These are phyloP conservation scores for Melospiza melodia DNA, from an alignment of 2,113 vertebrate species.

Conservation along the genomic window DNA sequence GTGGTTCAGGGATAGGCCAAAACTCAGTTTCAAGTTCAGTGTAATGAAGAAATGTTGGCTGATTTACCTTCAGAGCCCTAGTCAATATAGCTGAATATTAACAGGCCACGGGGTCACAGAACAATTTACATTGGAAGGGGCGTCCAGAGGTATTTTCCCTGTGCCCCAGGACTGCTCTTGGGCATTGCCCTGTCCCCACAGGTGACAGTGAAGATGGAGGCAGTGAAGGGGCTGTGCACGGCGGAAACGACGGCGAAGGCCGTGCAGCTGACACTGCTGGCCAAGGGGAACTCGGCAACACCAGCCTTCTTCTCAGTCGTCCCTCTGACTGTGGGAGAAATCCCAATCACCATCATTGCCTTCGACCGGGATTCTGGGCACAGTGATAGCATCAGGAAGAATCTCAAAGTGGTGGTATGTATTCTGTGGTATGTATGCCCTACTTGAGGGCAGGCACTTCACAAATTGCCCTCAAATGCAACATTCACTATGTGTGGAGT, in stretches of 20 bases:
- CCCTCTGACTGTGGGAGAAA: slow-evolving; percentile 62
- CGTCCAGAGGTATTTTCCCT: neutral
- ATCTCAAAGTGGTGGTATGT: slow-evolving; percentile 55
- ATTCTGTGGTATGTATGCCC: no score
- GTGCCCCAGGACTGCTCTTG: neutral
- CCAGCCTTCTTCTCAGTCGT: slow-evolving; percentile 72
- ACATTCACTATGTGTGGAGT: no score
- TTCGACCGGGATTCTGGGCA: neutral
- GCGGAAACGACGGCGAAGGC: neutral
- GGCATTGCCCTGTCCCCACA: neutral
- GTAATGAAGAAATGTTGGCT: neutral
- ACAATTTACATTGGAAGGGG: neutral
- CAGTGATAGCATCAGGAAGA: slow-evolving; percentile 38
- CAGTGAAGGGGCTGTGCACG: slow-evolving; percentile 4
- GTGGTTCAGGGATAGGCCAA: neutral
- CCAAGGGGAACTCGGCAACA: slow-evolving; percentile 62
- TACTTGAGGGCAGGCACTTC: neutral
- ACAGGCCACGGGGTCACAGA: neutral
- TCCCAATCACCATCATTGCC: slow-evolving; percentile 67
- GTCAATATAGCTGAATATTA: neutral
- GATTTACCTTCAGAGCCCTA: neutral
- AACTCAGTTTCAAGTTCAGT: neutral
- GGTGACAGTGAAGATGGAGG: slow-evolving; percentile 14
- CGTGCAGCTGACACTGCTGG: slow-evolving; percentile 17
- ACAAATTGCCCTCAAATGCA: neutral